Evolutionary conservation across 2,797 vertebrate species (phyloP).

Genomic region (Crotalus adamanteus): DNA sequence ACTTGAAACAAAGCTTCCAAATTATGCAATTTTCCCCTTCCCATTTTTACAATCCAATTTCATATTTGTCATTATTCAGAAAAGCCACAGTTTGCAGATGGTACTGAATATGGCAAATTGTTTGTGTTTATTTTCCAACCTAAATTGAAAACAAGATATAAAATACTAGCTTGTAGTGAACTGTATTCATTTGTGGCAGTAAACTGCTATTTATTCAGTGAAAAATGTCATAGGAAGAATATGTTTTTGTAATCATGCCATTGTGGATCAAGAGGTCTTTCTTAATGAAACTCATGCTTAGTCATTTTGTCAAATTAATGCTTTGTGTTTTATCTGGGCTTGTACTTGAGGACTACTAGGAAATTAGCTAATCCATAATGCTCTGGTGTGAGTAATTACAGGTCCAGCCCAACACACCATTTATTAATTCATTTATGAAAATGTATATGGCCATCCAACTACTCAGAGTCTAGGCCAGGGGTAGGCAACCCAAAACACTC

Average conservation of each 20-base stretch:
- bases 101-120: neutral
- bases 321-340: neutral
- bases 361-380: neutral
- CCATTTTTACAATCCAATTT: neutral
- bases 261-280: neutral
- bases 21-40: too few species aligned
- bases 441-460: too few species aligned
- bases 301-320: neutral
- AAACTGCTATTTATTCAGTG: neutral
- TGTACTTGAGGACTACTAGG: neutral
- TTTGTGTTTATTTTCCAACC: neutral
- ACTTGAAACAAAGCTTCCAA: neutral
- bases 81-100: neutral
- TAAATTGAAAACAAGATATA: neutral
- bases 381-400: neutral
- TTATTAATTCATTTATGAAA: too few species aligned
- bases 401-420: neutral
- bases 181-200: neutral
- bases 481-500: too few species aligned
- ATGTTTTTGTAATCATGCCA: neutral
- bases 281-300: neutral
- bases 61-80: neutral
- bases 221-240: neutral
- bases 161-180: neutral
- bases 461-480: too few species aligned